Percentiles rank a stretch among this genome's conserved stretches.
Conservation (phyloP, 2,797 vertebrate species). For the Cyprinella venusta region DNA sequence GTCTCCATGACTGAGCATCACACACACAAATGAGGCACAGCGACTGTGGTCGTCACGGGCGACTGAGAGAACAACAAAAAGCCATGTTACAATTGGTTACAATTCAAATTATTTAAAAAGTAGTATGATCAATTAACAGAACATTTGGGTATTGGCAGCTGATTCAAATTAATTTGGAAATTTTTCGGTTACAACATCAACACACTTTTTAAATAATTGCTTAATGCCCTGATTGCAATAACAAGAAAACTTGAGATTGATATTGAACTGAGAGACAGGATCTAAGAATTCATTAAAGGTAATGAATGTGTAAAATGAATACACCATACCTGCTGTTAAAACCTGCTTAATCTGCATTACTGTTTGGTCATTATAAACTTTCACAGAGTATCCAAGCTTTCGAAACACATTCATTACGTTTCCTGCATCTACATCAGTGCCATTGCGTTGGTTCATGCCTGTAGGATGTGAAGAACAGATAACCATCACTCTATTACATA, state of each 20-base stretch:
- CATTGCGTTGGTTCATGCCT: conserved; percentile 82
- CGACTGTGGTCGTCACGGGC: conserved; percentile 75
- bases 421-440: conserved; percentile 79
- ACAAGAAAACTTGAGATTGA: not conserved
- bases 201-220: not conserved
- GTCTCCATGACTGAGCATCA: conserved; percentile 82
- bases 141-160: not conserved
- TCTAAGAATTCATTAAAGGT: not conserved
- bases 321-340: conserved; percentile 69
- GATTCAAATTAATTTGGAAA: not conserved
- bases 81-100: not conserved
- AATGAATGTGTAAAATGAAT: not conserved
- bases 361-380: conserved; percentile 78
- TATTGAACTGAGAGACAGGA: too few relatives aligned
- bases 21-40: conserved; percentile 76
- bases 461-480: conserved; percentile 8
- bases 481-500: not conserved
- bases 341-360: conserved; percentile 69
- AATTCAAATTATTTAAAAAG: not conserved
- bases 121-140: not conserved
- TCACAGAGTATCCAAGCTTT: conserved; percentile 77
- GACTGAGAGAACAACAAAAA: conserved; percentile 58
- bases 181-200: not conserved
- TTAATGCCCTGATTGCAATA: not conserved
- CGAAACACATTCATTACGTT: conserved; percentile 73